These are phyloP conservation scores for Aphodius granarius DNA, from an alignment of 2,888 invertebrate species.

Conservation along the genomic window DNA sequence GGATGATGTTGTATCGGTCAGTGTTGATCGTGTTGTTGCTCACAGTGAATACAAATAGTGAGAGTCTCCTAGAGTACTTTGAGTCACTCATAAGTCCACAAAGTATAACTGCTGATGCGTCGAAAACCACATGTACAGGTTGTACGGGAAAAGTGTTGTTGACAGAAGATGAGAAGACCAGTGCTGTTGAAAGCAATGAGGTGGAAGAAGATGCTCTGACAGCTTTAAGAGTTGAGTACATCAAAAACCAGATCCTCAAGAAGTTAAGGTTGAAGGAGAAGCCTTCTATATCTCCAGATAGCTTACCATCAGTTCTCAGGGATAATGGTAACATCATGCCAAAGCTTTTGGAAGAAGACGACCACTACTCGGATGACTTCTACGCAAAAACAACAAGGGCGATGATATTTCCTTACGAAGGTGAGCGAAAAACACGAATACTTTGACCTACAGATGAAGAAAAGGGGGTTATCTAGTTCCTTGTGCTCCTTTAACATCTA, in stretches of 20 bases:
- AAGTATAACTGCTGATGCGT: conserved; percentile 21
- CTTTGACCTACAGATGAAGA: background rate
- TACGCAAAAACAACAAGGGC: conserved; percentile 84
- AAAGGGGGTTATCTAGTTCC: background rate
- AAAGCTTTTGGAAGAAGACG: conserved; percentile 55
- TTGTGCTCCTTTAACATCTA: conserved; percentile 20
- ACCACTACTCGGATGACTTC: conserved; percentile 71
- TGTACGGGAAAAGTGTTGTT: conserved; percentile 44
- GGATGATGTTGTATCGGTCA: conserved; percentile 6
- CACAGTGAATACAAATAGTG: conserved; percentile 29
- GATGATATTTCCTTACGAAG: conserved; percentile 78
- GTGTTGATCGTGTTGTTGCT: conserved; percentile 34
- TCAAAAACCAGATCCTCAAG: conserved; percentile 82
- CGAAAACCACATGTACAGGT: conserved; percentile 34
- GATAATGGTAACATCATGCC: conserved; percentile 68
- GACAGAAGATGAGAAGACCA: conserved; percentile 28
- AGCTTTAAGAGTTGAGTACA: conserved; percentile 74
- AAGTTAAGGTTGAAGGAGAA: conserved; percentile 77
- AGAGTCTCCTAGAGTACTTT: conserved; percentile 42
- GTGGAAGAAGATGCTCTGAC: conserved; percentile 60
- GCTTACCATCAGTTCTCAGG: conserved; percentile 75
- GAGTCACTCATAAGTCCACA: conserved; percentile 39
- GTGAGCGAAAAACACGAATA: conserved; percentile 52
- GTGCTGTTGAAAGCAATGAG: conserved; percentile 32
- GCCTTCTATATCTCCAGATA: conserved; percentile 65